phyloP scores from a whole-genome alignment of 2,797 vertebrate species.

The Euthynnus affinis region DNA sequence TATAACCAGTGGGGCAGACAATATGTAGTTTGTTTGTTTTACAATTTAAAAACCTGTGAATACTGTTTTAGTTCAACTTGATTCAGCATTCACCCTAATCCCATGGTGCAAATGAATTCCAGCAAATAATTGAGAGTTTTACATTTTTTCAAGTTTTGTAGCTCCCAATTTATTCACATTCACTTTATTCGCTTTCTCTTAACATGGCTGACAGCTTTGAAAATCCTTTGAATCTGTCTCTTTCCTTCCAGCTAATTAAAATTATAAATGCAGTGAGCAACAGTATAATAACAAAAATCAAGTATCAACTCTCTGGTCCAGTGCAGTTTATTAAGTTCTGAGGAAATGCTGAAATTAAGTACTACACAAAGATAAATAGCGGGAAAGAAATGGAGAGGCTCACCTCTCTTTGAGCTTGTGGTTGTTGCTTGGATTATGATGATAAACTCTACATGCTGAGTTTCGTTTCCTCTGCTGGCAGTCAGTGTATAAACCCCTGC shows the following conservation, averaged over 20 bases:
- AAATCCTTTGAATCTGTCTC: slow-evolving; percentile 60
- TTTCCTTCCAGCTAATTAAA: slow-evolving; percentile 70
- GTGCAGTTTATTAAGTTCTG: slow-evolving; percentile 67
- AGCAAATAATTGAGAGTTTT: slow-evolving; percentile 47
- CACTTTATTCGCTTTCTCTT: no score
- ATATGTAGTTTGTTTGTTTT: slow-evolving; percentile 36
- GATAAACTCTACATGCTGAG: slow-evolving; percentile 61
- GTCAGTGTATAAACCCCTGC: slow-evolving; percentile 75
- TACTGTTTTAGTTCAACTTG: slow-evolving; percentile 24
- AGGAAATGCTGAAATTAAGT: slow-evolving; percentile 60
- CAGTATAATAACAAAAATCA: slow-evolving; percentile 71
- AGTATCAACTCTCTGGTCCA: slow-evolving; percentile 65
- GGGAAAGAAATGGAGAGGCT: slow-evolving; percentile 34
- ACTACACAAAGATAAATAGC: slow-evolving; percentile 28
- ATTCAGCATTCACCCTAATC: slow-evolving; percentile 18
- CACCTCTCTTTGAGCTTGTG: slow-evolving; percentile 57
- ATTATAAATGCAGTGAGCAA: slow-evolving; percentile 60
- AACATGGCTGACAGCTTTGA: slow-evolving; percentile 44
- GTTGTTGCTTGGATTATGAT: slow-evolving; percentile 64
- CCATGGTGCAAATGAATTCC: slow-evolving; percentile 39
- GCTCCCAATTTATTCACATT: slow-evolving; percentile 42
- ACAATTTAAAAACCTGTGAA: slow-evolving; percentile 36
- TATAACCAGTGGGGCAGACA: slow-evolving; percentile 6
- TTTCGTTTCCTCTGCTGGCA: slow-evolving; percentile 51
- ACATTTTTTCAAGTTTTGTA: slow-evolving; percentile 12